These are phyloP conservation scores for Acrocyrtus sp. DNA, from an alignment of 2,888 invertebrate genomes.

Conservation along the genomic window DNA sequence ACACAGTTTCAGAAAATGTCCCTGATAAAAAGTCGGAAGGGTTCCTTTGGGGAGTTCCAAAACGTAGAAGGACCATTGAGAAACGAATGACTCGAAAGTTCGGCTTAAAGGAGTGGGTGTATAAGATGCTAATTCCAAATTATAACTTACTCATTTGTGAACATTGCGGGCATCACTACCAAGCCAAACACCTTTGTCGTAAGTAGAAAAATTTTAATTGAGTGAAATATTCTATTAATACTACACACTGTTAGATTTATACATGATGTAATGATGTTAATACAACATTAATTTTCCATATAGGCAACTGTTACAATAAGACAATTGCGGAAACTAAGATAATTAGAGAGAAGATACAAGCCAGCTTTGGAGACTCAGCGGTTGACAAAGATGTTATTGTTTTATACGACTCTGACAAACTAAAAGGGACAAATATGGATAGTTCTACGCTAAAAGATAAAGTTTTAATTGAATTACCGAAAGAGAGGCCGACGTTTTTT, in stretches of 20 bases:
- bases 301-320: conserved; percentile 86
- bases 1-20: background rate
- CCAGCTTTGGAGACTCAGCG: conserved; percentile 76
- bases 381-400: conserved; percentile 87
- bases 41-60: conserved; percentile 85
- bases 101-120: conserved; percentile 74
- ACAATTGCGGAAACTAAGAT: conserved; percentile 82
- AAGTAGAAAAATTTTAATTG: conserved; percentile 66
- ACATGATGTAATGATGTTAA: too few species aligned
- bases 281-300: conserved; percentile 62
- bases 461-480: conserved; percentile 85
- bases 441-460: conserved; percentile 68
- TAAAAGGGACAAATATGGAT: conserved; percentile 66
- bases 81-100: conserved; percentile 78
- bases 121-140: conserved; percentile 79
- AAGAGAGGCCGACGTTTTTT: conserved; percentile 89
- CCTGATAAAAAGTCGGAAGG: conserved; percentile 69
- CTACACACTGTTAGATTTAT: background rate
- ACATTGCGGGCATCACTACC: conserved; percentile 86
- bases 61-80: conserved; percentile 80
- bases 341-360: conserved; percentile 80
- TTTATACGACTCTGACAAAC: conserved; percentile 83
- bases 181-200: conserved; percentile 84
- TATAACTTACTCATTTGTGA: conserved; percentile 80
- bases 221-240: background rate